A percentile compares a stretch with the other conserved stretches of the same genome.
Conservation (phyloP, 2,797 vertebrate species). For the Muscicapa striata region DNA sequence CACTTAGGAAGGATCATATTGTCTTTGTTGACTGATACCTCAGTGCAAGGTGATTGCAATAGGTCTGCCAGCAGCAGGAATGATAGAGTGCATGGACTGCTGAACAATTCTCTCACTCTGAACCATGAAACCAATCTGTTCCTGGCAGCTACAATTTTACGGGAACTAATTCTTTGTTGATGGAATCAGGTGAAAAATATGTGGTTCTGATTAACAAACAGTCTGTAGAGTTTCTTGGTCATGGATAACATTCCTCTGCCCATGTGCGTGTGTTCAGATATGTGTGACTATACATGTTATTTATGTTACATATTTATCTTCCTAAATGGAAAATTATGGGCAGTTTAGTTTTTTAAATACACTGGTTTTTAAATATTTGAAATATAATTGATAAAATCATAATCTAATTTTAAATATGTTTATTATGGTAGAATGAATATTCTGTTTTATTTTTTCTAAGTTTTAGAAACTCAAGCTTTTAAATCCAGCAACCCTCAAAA, state of each 20-base stretch:
- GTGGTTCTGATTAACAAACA: slow-evolving; percentile 40
- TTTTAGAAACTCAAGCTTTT: background rate
- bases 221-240: background rate
- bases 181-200: slow-evolving; percentile 44
- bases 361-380: background rate
- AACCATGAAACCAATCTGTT: slow-evolving; percentile 52
- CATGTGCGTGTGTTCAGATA: background rate
- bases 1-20: background rate
- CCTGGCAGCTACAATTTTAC: slow-evolving; percentile 14
- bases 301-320: background rate
- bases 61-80: background rate
- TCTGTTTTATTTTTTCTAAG: background rate
- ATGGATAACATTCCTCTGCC: background rate
- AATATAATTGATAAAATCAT: background rate
- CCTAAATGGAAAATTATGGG: background rate
- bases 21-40: background rate
- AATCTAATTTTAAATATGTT: background rate
- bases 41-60: background rate
- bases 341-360: background rate
- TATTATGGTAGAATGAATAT: background rate
- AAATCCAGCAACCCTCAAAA: background rate
- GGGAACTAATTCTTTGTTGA: slow-evolving; percentile 44
- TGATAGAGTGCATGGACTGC: background rate
- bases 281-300: background rate
- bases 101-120: background rate